Percentiles rank a stretch among this genome's conserved stretches.
Evolutionary conservation across 2,888 invertebrate genomes (phyloP).

Genomic region (Schizaphis graminum): DNA sequence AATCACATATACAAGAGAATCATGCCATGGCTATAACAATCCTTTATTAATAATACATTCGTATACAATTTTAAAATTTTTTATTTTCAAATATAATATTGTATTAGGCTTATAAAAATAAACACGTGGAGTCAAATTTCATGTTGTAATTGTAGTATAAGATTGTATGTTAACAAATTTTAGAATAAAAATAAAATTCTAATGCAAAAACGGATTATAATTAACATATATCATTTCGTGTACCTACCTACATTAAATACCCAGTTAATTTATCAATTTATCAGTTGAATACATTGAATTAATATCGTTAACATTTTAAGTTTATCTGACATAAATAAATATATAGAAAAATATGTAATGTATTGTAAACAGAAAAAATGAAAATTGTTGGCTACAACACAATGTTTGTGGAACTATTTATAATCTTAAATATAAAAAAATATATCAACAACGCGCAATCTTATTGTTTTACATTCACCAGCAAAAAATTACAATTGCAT

Average conservation of each 20-base stretch:
- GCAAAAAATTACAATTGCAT: neutral
- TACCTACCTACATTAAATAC: neutral
- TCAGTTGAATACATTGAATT: neutral
- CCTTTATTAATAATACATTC: neutral
- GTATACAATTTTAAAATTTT: neutral
- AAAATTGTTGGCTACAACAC: neutral
- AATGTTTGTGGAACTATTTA: neutral
- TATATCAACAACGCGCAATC: neutral
- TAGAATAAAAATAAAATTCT: too few relatives aligned
- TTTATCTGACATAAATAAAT: neutral
- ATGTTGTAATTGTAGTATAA: neutral
- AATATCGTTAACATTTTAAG: neutral
- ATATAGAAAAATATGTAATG: neutral
- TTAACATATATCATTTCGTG: too few relatives aligned
- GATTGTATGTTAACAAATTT: neutral
- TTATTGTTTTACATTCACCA: neutral
- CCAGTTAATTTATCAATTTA: too few relatives aligned
- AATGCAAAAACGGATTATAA: neutral
- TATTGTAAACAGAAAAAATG: neutral
- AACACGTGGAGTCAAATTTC: too few relatives aligned
- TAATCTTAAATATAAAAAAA: neutral
- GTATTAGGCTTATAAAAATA: neutral
- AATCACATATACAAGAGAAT: too few relatives aligned
- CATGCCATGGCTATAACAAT: neutral
- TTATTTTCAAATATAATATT: neutral